Conservation (phyloP, 2,113 vertebrate genomes). For the Ceyx melanurus region DNA sequence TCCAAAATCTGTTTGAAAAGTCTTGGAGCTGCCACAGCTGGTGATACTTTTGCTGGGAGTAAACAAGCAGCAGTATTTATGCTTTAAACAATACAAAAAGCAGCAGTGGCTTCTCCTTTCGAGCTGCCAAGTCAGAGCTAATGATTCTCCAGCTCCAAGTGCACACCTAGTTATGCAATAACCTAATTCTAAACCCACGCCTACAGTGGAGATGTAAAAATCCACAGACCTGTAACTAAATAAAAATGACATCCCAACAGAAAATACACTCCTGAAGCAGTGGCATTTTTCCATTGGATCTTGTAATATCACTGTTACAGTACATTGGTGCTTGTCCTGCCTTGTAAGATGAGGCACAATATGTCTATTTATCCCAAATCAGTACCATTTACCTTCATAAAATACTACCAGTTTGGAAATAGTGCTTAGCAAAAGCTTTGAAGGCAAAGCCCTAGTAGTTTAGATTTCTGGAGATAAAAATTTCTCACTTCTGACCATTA, state of each 20-base stretch:
- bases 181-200: slow-evolving; percentile 36
- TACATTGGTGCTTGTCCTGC: background rate
- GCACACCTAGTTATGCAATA: slow-evolving; percentile 28
- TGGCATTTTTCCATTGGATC: background rate
- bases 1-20: background rate
- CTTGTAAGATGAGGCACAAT: background rate
- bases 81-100: background rate
- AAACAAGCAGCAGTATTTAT: background rate
- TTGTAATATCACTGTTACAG: background rate
- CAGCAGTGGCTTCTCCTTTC: background rate
- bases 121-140: slow-evolving; percentile 26
- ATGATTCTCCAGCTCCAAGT: background rate
- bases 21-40: background rate
- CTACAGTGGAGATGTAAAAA: background rate
- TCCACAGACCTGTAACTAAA: background rate
- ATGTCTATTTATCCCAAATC: background rate
- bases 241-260: background rate
- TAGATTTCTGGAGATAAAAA: background rate
- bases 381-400: background rate
- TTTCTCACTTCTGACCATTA: background rate
- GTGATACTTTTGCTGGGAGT: background rate
- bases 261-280: background rate
- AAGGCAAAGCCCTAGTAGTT: background rate
- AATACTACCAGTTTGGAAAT: background rate
- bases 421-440: background rate